A percentile compares a stretch with the other conserved stretches of the same genome.
Evolutionary conservation across 2,113 vertebrate genomes (phyloP).

Genomic region (Bufo bufo): DNA sequence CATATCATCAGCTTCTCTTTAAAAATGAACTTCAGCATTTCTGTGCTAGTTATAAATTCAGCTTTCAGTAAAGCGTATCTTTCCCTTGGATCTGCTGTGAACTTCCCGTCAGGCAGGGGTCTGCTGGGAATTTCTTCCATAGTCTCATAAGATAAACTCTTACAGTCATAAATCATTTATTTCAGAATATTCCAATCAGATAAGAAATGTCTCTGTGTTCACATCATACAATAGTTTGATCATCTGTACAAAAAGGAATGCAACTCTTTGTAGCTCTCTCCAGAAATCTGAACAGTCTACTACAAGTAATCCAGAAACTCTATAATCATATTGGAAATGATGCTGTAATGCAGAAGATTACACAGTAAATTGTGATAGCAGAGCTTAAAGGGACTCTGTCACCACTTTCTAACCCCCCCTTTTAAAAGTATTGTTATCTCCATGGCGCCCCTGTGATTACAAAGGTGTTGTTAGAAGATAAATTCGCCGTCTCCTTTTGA

Average conservation of each 20-base stretch:
- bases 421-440: no score
- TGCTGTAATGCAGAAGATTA: not conserved
- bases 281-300: not conserved
- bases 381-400: not conserved
- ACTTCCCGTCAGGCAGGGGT: conserved; percentile 19
- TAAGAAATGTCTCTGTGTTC: not conserved
- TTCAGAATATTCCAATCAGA: conserved; percentile 2
- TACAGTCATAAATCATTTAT: conserved; percentile 1
- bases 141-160: not conserved
- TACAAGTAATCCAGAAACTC: not conserved
- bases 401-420: no score
- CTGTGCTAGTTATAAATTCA: not conserved
- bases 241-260: not conserved
- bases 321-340: not conserved
- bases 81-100: not conserved
- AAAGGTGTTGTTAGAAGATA: no score
- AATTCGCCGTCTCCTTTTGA: no score
- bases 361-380: not conserved
- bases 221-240: conserved; percentile 11
- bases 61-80: not conserved
- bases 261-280: not conserved
- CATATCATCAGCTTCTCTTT: not conserved
- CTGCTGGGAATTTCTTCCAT: conserved; percentile 1
- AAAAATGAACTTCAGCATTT: not conserved
- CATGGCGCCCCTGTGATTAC: no score